Evolutionary conservation across 2,888 invertebrate species (phyloP).

Genomic region (Eledona agricola): DNA sequence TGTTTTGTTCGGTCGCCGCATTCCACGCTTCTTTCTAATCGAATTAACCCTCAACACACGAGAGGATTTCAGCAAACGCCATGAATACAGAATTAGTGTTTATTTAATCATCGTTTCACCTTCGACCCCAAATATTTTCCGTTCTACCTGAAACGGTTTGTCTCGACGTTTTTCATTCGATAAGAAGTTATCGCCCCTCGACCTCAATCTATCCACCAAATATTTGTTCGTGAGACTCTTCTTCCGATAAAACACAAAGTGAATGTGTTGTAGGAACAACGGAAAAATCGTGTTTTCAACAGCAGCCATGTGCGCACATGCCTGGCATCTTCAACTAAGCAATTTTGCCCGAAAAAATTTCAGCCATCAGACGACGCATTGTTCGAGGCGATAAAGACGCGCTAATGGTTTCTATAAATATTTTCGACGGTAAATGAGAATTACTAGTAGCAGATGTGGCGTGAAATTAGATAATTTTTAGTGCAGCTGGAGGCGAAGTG

Average conservation of each 20-base stretch:
- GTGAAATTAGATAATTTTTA: constrained; percentile 10
- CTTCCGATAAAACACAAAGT: constrained; percentile 27
- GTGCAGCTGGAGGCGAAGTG: constrained; percentile 17
- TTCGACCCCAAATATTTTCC: constrained; percentile 2
- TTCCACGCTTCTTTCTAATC: constrained; percentile 8
- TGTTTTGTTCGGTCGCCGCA: constrained; percentile 24
- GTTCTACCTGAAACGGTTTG: constrained; percentile 8
- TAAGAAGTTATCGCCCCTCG: constrained; percentile 36
- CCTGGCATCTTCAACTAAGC: too few species aligned
- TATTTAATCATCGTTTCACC: too few species aligned
- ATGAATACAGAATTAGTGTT: constrained; percentile 3
- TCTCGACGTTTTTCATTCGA: constrained; percentile 19
- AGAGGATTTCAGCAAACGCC: constrained; percentile 3
- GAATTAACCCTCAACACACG: constrained; percentile 17
- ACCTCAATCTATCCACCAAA: constrained; percentile 29
- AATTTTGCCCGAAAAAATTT: constrained; percentile 3
- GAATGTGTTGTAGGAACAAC: constrained; percentile 22
- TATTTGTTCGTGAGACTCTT: constrained; percentile 27
- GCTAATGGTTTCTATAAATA: constrained; percentile 29
- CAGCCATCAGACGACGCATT: too few species aligned
- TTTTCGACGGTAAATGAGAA: constrained; percentile 27
- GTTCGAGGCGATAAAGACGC: constrained; percentile 28
- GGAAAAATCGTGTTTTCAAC: too few species aligned
- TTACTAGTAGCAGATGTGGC: constrained; percentile 15
- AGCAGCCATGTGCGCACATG: too few species aligned